phyloP scores from a whole-genome alignment of 2,888 invertebrate genomes.

The Conchocele bisecta region DNA sequence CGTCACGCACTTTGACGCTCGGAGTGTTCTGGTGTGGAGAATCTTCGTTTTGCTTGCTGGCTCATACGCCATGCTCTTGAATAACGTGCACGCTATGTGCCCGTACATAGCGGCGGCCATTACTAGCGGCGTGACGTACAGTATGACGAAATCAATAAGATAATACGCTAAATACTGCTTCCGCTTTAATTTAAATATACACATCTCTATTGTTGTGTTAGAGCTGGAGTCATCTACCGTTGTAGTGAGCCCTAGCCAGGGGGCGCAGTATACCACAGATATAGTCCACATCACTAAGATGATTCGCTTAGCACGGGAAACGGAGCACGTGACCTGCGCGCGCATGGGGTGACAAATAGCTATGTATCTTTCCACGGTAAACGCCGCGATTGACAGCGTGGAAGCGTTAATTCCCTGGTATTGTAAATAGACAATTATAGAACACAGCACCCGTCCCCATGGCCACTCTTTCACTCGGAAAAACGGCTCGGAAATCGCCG shows the following conservation, averaged over 20 bases:
- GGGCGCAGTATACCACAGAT: conserved; percentile 85
- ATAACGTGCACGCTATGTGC: conserved; percentile 85
- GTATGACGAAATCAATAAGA: conserved; percentile 85
- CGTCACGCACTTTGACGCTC: too few species aligned
- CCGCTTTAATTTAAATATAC: conserved; percentile 83
- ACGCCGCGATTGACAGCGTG: conserved; percentile 86
- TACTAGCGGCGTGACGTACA: conserved; percentile 86
- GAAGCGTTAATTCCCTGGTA: conserved; percentile 86
- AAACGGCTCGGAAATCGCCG: conserved; percentile 84
- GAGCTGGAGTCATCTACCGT: conserved; percentile 79
- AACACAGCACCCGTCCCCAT: conserved; percentile 84
- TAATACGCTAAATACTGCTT: conserved; percentile 84
- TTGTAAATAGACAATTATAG: conserved; percentile 85
- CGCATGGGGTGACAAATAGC: conserved; percentile 87
- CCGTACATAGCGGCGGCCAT: conserved; percentile 86
- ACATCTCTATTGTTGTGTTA: conserved; percentile 82
- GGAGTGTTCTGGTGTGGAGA: too few species aligned
- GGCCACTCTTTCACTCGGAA: conserved; percentile 84
- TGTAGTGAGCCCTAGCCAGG: conserved; percentile 86
- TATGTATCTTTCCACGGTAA: conserved; percentile 87
- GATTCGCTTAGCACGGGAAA: conserved; percentile 85
- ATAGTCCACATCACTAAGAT: conserved; percentile 85
- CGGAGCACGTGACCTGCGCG: conserved; percentile 85
- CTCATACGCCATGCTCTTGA: conserved; percentile 56
- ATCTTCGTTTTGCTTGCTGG: too few species aligned